These are phyloP conservation scores for Augochlorella aurata DNA, from an alignment of 2,888 invertebrate genomes.

Conservation along the genomic window DNA sequence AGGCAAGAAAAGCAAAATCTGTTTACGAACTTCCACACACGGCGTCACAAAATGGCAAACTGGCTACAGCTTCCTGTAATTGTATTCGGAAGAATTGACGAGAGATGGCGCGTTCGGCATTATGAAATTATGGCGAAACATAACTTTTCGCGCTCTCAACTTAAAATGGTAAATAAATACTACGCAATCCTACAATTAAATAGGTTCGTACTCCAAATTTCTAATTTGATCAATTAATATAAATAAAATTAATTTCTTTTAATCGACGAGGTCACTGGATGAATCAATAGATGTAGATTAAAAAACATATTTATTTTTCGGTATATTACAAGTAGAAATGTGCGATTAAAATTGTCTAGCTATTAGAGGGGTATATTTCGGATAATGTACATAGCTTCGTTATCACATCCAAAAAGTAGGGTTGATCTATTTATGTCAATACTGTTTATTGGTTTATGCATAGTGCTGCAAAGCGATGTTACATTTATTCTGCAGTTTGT, in stretches of 20 bases:
- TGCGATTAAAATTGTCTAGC: slow-evolving; percentile 26
- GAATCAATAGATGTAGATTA: not conserved
- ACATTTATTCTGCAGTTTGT: slow-evolving; percentile 85
- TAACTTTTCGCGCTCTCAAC: not conserved
- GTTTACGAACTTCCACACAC: slow-evolving; percentile 69
- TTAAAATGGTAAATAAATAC: not conserved
- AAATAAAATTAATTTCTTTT: not conserved
- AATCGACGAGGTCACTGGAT: not conserved
- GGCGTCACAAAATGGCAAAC: slow-evolving; percentile 81
- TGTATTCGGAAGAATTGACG: slow-evolving; percentile 31
- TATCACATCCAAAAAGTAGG: slow-evolving; percentile 92
- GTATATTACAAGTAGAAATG: slow-evolving; percentile 52
- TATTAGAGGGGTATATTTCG: slow-evolving; percentile 83
- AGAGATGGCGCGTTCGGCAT: slow-evolving; percentile 49
- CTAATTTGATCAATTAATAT: too few species aligned
- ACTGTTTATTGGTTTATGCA: slow-evolving; percentile 91
- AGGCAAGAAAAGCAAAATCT: slow-evolving; percentile 60
- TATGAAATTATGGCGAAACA: slow-evolving; percentile 15
- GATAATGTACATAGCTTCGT: slow-evolving; percentile 93
- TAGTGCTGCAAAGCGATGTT: slow-evolving; percentile 88
- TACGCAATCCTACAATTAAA: not conserved
- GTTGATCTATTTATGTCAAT: slow-evolving; percentile 90
- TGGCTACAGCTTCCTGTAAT: slow-evolving; percentile 59
- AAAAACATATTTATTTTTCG: slow-evolving; percentile 47
- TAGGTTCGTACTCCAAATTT: too few species aligned